Percentiles rank a stretch among this genome's conserved stretches.
Conservation (phyloP, 2,113 vertebrate species). For the Nycticorax nycticorax region DNA sequence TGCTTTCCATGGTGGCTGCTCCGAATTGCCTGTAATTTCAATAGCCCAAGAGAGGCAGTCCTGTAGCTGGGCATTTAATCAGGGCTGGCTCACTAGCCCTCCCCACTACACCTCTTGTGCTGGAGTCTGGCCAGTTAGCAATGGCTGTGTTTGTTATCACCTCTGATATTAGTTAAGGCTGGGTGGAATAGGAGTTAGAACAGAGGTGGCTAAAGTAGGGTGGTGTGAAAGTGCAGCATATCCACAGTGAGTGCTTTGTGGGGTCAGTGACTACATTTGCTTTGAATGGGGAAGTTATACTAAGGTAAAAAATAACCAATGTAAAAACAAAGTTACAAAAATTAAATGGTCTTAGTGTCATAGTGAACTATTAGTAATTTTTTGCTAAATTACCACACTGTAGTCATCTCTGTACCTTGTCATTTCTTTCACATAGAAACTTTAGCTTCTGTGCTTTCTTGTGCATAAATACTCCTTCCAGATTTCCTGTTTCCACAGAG, state of each 20-base stretch:
- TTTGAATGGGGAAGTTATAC: background rate
- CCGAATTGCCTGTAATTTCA: background rate
- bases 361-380: background rate
- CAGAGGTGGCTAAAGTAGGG: background rate
- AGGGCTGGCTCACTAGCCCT: background rate
- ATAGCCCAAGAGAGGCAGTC: background rate
- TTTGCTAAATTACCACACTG: background rate
- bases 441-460: constrained; percentile 96
- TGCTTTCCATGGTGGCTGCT: background rate
- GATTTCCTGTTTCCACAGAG: constrained; percentile 84
- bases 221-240: background rate
- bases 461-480: constrained; percentile 95
- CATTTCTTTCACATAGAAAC: constrained; percentile 94
- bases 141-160: background rate
- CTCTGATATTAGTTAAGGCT: background rate
- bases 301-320: background rate
- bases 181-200: background rate
- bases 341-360: background rate
- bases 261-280: background rate
- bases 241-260: background rate
- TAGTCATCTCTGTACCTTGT: constrained; percentile 83
- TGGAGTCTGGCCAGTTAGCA: background rate
- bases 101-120: background rate
- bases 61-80: background rate
- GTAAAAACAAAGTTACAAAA: background rate